A percentile compares a stretch with the other conserved stretches of the same genome.
Evolutionary conservation across 2,113 vertebrate genomes (phyloP).

Genomic region (Microcebus tavaratra): DNA sequence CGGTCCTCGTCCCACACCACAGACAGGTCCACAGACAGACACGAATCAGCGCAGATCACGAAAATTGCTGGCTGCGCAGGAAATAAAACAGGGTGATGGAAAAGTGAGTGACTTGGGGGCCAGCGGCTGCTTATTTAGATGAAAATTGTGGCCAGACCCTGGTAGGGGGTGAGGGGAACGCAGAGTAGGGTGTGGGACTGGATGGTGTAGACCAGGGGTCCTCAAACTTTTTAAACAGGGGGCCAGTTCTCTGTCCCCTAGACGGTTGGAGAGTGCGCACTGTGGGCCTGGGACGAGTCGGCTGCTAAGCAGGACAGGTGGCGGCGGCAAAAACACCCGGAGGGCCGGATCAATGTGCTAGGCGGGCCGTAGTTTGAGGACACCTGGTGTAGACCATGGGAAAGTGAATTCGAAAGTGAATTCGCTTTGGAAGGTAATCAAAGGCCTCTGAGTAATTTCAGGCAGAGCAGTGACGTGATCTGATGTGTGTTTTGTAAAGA

Average conservation of each 20-base stretch:
- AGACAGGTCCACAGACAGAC: not conserved
- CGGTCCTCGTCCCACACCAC: not conserved
- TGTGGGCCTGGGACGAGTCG: too few relatives aligned
- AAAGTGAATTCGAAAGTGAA: not conserved
- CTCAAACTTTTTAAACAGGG: too few relatives aligned
- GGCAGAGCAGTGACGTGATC: not conserved
- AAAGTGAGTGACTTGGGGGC: not conserved
- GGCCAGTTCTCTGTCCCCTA: too few relatives aligned
- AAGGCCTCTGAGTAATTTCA: not conserved
- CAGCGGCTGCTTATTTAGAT: not conserved
- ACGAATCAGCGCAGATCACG: not conserved
- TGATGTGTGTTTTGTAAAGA: not conserved
- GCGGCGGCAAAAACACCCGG: too few relatives aligned
- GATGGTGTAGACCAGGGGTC: accelerated
- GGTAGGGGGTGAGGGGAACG: not conserved
- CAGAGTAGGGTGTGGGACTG: accelerated
- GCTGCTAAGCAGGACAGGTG: too few relatives aligned
- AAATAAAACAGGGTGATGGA: not conserved
- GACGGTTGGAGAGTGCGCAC: too few relatives aligned
- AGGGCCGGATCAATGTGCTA: too few relatives aligned
- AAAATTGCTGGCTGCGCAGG: not conserved
- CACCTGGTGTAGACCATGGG: accelerated
- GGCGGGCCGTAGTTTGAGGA: too few relatives aligned
- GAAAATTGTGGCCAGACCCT: not conserved
- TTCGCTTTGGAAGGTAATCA: not conserved